Conservation (phyloP, 2,113 vertebrate genomes). For the Albula glossodonta region DNA sequence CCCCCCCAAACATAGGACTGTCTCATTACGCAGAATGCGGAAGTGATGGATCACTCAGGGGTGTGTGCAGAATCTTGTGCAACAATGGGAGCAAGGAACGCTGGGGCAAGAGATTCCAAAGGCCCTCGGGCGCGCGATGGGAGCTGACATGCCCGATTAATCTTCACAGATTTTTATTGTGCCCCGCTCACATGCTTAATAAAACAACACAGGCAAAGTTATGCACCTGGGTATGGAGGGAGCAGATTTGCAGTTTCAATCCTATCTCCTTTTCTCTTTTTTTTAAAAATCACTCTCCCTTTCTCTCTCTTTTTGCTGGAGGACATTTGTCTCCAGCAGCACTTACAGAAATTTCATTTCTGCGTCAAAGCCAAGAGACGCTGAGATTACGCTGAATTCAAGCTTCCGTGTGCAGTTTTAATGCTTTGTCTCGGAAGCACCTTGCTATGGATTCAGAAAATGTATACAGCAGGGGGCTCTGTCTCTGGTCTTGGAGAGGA, state of each 20-base stretch:
- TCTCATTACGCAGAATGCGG: not conserved
- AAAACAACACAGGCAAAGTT: not conserved
- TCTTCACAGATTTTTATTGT: not conserved
- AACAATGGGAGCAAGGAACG: not conserved
- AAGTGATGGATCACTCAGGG: not conserved
- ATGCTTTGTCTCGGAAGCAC: no score
- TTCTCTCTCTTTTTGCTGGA: no score
- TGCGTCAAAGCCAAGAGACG: no score
- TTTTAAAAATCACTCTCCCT: no score
- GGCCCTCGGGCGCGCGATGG: not conserved
- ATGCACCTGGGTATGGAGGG: not conserved
- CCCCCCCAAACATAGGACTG: not conserved
- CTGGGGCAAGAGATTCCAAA: not conserved
- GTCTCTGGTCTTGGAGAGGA: no score
- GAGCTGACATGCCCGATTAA: not conserved
- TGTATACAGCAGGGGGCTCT: no score
- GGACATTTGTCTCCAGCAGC: no score
- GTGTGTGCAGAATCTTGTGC: not conserved
- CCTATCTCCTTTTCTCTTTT: not conserved
- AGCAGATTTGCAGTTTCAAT: not conserved
- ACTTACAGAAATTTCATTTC: no score
- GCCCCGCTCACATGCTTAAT: not conserved
- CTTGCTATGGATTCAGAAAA: no score
- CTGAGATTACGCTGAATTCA: no score
- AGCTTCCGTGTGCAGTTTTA: no score